Evolutionary conservation across 1,140 invertebrate genomes (phyloP).

Genomic region (Anadara kagoshimensis): DNA sequence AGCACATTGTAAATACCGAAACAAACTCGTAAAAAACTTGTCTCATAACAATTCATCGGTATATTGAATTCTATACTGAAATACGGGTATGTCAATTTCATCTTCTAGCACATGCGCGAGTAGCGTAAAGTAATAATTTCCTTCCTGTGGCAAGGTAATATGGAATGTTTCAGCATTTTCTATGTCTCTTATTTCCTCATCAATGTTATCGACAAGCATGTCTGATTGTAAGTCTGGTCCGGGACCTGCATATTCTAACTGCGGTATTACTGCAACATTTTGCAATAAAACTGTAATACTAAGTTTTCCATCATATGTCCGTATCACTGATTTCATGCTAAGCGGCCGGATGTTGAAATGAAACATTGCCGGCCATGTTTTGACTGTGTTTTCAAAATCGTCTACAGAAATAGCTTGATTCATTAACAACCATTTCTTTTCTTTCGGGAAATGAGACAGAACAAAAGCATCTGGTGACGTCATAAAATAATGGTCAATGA

Average conservation of each 20-base stretch:
- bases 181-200: constrained; percentile 61
- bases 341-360: constrained; percentile 64
- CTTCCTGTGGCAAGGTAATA: constrained; percentile 62
- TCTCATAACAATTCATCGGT: constrained; percentile 59
- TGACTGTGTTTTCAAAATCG: constrained; percentile 58
- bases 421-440: constrained; percentile 64
- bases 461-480: constrained; percentile 61
- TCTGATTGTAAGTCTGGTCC: constrained; percentile 55
- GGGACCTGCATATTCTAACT: constrained; percentile 62
- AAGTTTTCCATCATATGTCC: constrained; percentile 61
- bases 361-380: constrained; percentile 68
- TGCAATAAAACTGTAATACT: constrained; percentile 61
- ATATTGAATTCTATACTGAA: constrained; percentile 64
- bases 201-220: constrained; percentile 56
- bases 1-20: too few relatives aligned
- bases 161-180: constrained; percentile 67
- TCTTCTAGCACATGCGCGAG: constrained; percentile 61
- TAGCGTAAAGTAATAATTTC: constrained; percentile 64
- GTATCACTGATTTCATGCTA: constrained; percentile 62
- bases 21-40: too few relatives aligned
- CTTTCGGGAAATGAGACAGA: constrained; percentile 62
- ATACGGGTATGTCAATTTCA: constrained; percentile 58
- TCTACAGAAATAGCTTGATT: constrained; percentile 52
- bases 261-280: constrained; percentile 60
- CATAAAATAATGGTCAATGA: constrained; percentile 61